Evolutionary conservation across 2,888 invertebrate genomes (phyloP).

Genomic region (Xanthorhoe spadicearia): DNA sequence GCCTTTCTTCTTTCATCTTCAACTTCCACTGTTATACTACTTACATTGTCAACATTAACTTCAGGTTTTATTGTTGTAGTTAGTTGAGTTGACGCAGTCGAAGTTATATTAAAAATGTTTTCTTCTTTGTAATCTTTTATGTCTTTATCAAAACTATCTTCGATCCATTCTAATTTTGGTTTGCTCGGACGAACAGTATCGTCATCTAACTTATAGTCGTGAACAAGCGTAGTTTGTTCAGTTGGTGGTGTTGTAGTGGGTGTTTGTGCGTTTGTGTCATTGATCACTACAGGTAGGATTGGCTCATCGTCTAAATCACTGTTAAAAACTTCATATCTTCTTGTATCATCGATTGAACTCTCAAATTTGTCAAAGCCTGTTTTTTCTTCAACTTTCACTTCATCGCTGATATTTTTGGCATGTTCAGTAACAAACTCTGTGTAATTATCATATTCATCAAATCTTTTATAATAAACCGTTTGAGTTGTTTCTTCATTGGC

Average conservation of each 20-base stretch:
- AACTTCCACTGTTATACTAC: conserved; percentile 52
- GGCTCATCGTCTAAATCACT: conserved; percentile 45
- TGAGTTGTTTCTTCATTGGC: conserved; percentile 16
- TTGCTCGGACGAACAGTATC: conserved; percentile 23
- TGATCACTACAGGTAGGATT: conserved; percentile 30
- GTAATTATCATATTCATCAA: conserved; percentile 22
- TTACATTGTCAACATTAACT: conserved; percentile 43
- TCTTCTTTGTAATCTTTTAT: conserved; percentile 37
- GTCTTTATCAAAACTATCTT: conserved; percentile 55
- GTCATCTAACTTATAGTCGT: conserved; percentile 24
- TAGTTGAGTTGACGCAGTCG: conserved; percentile 12
- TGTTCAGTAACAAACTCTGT: conserved; percentile 21
- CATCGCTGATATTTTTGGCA: conserved; percentile 25
- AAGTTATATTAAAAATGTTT: conserved; percentile 8
- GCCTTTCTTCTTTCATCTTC: conserved; percentile 40
- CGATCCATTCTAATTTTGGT: conserved; percentile 54
- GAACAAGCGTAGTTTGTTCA: conserved; percentile 22
- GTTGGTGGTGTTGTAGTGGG: conserved; percentile 29
- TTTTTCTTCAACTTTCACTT: conserved; percentile 39
- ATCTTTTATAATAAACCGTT: conserved; percentile 25
- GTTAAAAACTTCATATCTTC: conserved; percentile 45
- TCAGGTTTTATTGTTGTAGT: conserved; percentile 18
- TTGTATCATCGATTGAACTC: conserved; percentile 25
- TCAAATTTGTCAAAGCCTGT: conserved; percentile 42
- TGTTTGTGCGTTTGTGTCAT: neutral